A percentile compares a stretch with the other conserved stretches of the same genome.
These are phyloP conservation scores for Lycocorax pyrrhopterus DNA, from an alignment of 2,113 vertebrate species.

Conservation along the genomic window DNA sequence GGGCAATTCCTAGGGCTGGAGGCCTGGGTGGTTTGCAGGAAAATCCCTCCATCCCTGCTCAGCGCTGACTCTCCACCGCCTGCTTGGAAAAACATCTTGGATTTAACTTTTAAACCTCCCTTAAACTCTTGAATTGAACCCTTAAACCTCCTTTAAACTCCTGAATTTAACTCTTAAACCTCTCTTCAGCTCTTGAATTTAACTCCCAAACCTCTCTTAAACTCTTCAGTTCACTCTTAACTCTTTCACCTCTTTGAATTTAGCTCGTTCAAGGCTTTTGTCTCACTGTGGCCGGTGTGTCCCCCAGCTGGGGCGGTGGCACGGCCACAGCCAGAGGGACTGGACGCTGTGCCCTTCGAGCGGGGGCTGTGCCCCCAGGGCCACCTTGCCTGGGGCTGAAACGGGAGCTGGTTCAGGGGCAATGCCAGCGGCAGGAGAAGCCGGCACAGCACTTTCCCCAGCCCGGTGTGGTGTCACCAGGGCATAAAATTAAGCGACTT, in stretches of 20 bases:
- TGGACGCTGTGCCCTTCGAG: not conserved
- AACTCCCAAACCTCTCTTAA: not conserved
- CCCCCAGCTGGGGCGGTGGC: accelerated
- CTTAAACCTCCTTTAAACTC: not conserved
- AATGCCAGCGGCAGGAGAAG: not conserved
- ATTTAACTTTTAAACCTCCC: no score
- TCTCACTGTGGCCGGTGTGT: accelerated
- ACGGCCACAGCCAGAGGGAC: accelerated
- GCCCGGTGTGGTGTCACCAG: not conserved
- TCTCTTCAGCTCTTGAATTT: not conserved
- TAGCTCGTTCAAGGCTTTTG: accelerated
- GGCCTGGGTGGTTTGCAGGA: not conserved
- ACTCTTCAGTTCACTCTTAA: accelerated
- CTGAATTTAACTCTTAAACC: not conserved
- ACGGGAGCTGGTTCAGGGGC: not conserved
- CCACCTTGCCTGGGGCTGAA: not conserved
- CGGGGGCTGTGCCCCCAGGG: not conserved
- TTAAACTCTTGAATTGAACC: not conserved
- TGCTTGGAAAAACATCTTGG: not conserved
- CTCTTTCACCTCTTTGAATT: not conserved
- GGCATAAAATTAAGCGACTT: slow-evolving; percentile 27
- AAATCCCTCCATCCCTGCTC: not conserved
- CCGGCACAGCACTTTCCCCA: slow-evolving; percentile 22
- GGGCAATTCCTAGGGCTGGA: not conserved
- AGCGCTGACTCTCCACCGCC: accelerated